A percentile compares a stretch with the other conserved stretches of the same genome.
These are phyloP conservation scores for Drosophila sp. DNA, from an alignment of 1,140 invertebrate species.

Conservation along the genomic window DNA sequence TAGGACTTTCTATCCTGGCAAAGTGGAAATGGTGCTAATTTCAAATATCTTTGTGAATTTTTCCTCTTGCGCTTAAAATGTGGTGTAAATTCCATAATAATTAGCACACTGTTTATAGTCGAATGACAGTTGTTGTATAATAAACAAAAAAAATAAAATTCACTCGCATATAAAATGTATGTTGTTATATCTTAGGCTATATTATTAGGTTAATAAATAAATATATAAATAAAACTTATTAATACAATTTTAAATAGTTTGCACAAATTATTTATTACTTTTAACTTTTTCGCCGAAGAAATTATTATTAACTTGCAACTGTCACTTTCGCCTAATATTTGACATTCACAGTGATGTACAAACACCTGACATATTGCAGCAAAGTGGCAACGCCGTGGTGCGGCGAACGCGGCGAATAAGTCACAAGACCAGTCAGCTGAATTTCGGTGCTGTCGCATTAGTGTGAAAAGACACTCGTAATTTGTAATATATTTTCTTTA, in stretches of 20 bases:
- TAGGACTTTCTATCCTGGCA: conserved; percentile 4
- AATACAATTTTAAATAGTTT: background rate
- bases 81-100: conserved; percentile 57
- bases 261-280: background rate
- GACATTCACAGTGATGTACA: conserved; percentile 24
- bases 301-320: background rate
- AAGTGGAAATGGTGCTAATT: conserved; percentile 34
- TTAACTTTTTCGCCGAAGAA: conserved; percentile 23
- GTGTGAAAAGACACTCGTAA: conserved; percentile 77
- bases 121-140: conserved; percentile 24
- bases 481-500: conserved; percentile 68
- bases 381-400: conserved; percentile 25
- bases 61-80: conserved; percentile 61
- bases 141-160: background rate
- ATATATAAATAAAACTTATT: background rate
- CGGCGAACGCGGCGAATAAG: conserved; percentile 65
- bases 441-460: conserved; percentile 80
- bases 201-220: background rate
- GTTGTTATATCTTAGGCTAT: background rate
- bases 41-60: background rate
- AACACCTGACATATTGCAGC: background rate
- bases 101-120: conserved; percentile 22
- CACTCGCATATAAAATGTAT: background rate
- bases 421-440: conserved; percentile 85
- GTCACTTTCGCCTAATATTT: background rate